Conservation (phyloP, 1,140 invertebrate genomes). For the Paralvinella palmiformis region DNA sequence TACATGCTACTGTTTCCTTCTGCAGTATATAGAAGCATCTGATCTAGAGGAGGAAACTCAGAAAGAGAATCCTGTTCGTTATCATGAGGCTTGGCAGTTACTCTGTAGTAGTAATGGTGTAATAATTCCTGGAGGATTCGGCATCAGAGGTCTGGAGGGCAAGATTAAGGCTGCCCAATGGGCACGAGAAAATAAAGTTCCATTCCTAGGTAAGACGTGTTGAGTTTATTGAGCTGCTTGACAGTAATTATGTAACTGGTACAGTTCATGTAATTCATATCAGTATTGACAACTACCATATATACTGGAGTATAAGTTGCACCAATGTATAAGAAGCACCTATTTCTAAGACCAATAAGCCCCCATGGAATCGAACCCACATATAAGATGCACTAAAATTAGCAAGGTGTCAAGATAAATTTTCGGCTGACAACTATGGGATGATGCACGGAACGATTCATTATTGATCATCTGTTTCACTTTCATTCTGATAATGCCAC, state of each 20-base stretch:
- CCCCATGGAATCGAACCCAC: too few species aligned
- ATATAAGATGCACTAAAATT: too few species aligned
- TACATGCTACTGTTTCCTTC: too few species aligned
- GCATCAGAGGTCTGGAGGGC: conserved; percentile 88
- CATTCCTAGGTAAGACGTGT: conserved; percentile 75
- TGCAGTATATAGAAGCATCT: conserved; percentile 82
- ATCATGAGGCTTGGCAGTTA: conserved; percentile 89
- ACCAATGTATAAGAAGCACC: not conserved
- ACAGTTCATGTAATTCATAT: too few species aligned
- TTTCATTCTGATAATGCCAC: too few species aligned
- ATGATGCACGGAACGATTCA: too few species aligned
- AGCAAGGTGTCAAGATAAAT: too few species aligned
- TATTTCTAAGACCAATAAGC: too few species aligned
- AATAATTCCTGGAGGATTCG: conserved; percentile 96
- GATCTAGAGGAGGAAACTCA: conserved; percentile 74
- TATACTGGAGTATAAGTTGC: not conserved
- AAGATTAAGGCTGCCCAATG: conserved; percentile 91
- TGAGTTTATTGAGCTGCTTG: not conserved
- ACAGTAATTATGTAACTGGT: too few species aligned
- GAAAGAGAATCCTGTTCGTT: conserved; percentile 68
- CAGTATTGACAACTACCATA: not conserved
- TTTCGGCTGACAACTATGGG: too few species aligned
- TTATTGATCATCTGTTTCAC: too few species aligned
- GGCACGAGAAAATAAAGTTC: conserved; percentile 83
- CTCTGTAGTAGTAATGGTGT: conserved; percentile 87